These are phyloP conservation scores for Catocala nupta DNA, from an alignment of 2,888 invertebrate species.

Conservation along the genomic window DNA sequence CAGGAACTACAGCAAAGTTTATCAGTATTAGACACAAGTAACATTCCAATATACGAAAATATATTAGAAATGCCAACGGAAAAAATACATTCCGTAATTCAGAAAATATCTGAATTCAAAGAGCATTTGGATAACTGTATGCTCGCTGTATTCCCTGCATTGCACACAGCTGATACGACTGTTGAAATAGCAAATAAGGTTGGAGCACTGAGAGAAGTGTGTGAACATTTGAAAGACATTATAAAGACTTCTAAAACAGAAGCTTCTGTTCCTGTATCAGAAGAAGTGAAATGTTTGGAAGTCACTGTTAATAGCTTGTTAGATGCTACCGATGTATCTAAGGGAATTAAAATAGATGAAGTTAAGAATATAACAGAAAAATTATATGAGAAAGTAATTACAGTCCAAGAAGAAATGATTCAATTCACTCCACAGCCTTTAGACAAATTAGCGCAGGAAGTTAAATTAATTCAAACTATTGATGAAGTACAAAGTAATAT, in stretches of 20 bases:
- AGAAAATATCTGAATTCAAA: slow-evolving; percentile 71
- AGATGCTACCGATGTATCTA: slow-evolving; percentile 64
- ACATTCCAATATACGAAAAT: slow-evolving; percentile 79
- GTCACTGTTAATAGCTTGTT: slow-evolving; percentile 63
- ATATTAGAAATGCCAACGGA: slow-evolving; percentile 72
- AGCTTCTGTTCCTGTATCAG: slow-evolving; percentile 18
- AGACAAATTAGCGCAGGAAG: slow-evolving; percentile 64
- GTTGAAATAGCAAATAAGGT: slow-evolving; percentile 74
- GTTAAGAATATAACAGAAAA: slow-evolving; percentile 71
- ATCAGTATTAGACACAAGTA: slow-evolving; percentile 70
- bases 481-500: slow-evolving; percentile 74
- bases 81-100: slow-evolving; percentile 69
- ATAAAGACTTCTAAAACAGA: slow-evolving; percentile 55
- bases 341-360: slow-evolving; percentile 66
- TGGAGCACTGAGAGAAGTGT: slow-evolving; percentile 63
- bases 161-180: slow-evolving; percentile 68
- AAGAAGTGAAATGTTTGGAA: slow-evolving; percentile 58
- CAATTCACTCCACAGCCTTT: slow-evolving; percentile 62
- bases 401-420: slow-evolving; percentile 72
- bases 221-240: slow-evolving; percentile 66
- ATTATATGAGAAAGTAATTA: slow-evolving; percentile 66
- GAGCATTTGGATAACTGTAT: slow-evolving; percentile 70
- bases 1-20: slow-evolving; percentile 74
- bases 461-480: slow-evolving; percentile 70
- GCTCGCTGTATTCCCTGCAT: slow-evolving; percentile 66